Conservation (phyloP, 2,113 vertebrate genomes). For the Motacilla alba region DNA sequence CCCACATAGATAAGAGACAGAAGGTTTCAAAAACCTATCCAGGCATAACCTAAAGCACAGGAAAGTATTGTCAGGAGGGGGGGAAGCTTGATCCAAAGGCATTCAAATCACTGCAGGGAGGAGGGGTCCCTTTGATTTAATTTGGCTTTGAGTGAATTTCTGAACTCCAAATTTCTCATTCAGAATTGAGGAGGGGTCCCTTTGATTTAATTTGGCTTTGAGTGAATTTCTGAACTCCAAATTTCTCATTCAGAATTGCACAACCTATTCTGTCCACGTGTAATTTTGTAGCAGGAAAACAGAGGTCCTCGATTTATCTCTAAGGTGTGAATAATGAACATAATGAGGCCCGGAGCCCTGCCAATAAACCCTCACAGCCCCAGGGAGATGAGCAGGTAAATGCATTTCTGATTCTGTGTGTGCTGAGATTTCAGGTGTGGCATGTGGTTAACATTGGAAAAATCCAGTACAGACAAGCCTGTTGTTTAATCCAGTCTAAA, state of each 20-base stretch:
- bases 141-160: not conserved
- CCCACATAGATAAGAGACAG: slow-evolving; percentile 41
- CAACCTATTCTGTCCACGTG: not conserved
- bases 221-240: slow-evolving; percentile 12
- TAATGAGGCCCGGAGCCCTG: slow-evolving; percentile 46
- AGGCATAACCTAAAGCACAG: slow-evolving; percentile 10
- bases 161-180: not conserved
- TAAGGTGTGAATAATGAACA: slow-evolving; percentile 26
- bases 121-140: not conserved
- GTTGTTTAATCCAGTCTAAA: slow-evolving; percentile 21
- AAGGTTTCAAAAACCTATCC: slow-evolving; percentile 38
- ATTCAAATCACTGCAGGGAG: not conserved
- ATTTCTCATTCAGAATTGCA: not conserved
- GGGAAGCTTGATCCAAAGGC: slow-evolving; percentile 7
- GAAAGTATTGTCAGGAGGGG: not conserved
- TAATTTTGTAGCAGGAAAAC: slow-evolving; percentile 29
- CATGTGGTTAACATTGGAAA: not conserved
- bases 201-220: slow-evolving; percentile 51
- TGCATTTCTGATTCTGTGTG: not conserved
- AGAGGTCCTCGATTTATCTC: slow-evolving; percentile 32
- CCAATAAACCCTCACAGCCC: slow-evolving; percentile 30
- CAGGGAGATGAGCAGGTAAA: slow-evolving; percentile 25
- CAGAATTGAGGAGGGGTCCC: not conserved
- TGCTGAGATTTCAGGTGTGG: slow-evolving; percentile 52
- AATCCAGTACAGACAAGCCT: slow-evolving; percentile 53